Conservation (phyloP, 2,113 vertebrate genomes). For the Tyrannus savana region DNA sequence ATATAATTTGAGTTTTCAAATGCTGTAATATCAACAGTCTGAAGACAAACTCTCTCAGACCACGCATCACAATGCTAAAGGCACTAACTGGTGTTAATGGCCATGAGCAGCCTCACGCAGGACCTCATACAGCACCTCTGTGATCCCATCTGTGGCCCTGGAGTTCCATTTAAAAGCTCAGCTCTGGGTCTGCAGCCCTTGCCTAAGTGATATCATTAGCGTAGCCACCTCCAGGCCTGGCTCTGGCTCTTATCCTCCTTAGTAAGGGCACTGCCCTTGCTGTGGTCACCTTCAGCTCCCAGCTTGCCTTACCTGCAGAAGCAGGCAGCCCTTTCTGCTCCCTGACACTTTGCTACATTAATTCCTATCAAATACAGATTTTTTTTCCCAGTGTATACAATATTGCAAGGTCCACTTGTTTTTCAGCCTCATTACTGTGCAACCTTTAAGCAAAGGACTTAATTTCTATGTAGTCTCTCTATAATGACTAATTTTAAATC, state of each 20-base stretch:
- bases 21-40: not conserved
- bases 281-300: not conserved
- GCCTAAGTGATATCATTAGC: rapidly evolving
- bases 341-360: not conserved
- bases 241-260: not conserved
- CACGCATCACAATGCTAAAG: not conserved
- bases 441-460: not conserved
- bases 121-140: not conserved
- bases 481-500: not conserved
- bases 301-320: not conserved
- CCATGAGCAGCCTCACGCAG: not conserved
- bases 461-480: not conserved
- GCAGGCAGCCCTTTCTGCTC: not conserved
- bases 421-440: not conserved
- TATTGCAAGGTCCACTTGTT: not conserved
- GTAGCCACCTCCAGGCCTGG: not conserved
- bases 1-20: not conserved
- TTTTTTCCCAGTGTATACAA: not conserved
- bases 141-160: rapidly evolving
- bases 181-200: not conserved
- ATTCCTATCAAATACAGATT: not conserved
- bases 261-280: not conserved
- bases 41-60: not conserved
- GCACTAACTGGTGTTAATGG: not conserved
- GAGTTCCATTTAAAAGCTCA: not conserved